phyloP scores from a whole-genome alignment of 2,113 vertebrate genomes.

The Cairina moschata region DNA sequence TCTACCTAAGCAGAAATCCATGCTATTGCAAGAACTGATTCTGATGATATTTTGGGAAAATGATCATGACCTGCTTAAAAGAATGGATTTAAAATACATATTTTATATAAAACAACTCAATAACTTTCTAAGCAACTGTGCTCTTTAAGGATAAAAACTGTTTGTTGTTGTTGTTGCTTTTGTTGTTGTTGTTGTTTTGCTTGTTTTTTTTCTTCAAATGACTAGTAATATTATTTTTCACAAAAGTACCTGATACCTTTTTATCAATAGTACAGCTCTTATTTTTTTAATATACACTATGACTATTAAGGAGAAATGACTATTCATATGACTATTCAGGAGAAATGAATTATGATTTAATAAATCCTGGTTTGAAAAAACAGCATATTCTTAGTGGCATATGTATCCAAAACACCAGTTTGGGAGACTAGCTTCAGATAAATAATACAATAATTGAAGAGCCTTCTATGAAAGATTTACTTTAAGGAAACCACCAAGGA shows the following conservation, averaged over 20 bases:
- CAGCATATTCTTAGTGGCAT: not conserved
- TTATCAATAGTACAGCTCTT: not conserved
- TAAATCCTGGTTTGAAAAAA: not conserved
- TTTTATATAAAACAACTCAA: not conserved
- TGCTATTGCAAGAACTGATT: not conserved
- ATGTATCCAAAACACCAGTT: slow-evolving; percentile 25
- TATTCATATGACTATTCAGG: not conserved
- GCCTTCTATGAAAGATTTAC: slow-evolving; percentile 61
- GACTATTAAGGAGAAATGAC: not conserved
- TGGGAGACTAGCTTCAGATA: slow-evolving; percentile 41
- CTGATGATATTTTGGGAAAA: not conserved
- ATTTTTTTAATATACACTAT: not conserved
- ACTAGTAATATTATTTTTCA: not conserved
- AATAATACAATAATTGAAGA: slow-evolving; percentile 60
- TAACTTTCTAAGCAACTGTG: not conserved
- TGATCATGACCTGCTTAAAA: not conserved
- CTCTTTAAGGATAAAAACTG: not conserved
- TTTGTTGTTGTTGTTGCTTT: no score
- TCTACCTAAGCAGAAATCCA: not conserved
- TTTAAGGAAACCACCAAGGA: slow-evolving; percentile 55
- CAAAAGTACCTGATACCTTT: not conserved
- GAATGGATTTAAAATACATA: not conserved
- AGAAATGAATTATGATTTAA: slow-evolving; percentile 27
- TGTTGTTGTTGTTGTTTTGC: no score
- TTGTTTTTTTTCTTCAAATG: not conserved